phyloP scores from a whole-genome alignment of 2,797 vertebrate species.

The Enteromius viviparus region DNA sequence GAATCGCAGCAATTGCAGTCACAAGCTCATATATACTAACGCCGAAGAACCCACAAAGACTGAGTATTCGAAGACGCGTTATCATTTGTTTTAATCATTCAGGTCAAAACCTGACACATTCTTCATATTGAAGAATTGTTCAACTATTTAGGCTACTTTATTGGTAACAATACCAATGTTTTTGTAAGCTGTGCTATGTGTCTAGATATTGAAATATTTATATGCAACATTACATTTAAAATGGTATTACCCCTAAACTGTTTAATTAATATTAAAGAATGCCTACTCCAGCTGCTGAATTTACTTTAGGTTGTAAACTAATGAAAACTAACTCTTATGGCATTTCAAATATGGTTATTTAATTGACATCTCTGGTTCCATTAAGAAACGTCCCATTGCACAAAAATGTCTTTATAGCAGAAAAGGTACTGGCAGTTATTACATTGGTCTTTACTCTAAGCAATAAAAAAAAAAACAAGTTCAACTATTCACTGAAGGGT shows the following conservation, averaged over 20 bases:
- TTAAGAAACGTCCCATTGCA: not conserved
- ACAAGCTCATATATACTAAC: slow-evolving; percentile 13
- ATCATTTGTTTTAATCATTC: not conserved
- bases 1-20: slow-evolving; percentile 59
- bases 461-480: too few species aligned
- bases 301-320: not conserved
- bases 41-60: not conserved
- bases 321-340: not conserved
- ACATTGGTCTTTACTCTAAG: not conserved
- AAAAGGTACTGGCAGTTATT: not conserved
- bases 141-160: not conserved
- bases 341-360: not conserved
- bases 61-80: not conserved
- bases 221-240: not conserved
- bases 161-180: not conserved
- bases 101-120: not conserved
- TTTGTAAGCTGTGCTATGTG: not conserved
- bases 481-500: not conserved
- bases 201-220: not conserved
- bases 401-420: not conserved
- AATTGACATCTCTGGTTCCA: not conserved
- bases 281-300: not conserved
- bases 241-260: not conserved
- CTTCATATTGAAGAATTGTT: not conserved
- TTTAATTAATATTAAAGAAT: not conserved